These are phyloP conservation scores for Linhomoeus sp. DNA, from an alignment of 2,888 invertebrate species.

Conservation along the genomic window DNA sequence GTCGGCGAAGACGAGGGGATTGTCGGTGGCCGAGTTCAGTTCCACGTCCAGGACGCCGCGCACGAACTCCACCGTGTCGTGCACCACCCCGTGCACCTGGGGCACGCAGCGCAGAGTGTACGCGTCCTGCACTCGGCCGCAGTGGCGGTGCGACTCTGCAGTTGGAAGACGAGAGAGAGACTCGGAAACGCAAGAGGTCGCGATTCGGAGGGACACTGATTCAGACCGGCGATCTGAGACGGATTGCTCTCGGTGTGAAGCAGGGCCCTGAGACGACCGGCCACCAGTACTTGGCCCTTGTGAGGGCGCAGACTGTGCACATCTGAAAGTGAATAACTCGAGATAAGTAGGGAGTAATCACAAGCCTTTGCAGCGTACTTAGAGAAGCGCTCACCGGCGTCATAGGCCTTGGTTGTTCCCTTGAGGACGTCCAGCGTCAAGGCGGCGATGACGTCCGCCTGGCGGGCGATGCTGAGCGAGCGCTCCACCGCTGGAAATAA, in stretches of 20 bases:
- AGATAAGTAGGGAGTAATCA: too few relatives aligned
- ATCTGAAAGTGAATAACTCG: too few relatives aligned
- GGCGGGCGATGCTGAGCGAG: conserved; percentile 39
- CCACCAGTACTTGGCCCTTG: conserved; percentile 42
- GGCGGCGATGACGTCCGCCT: conserved; percentile 45
- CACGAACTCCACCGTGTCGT: conserved; percentile 45
- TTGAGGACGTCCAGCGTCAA: conserved; percentile 45
- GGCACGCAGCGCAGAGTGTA: conserved; percentile 47
- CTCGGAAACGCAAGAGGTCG: too few relatives aligned
- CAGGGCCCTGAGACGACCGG: conserved; percentile 39
- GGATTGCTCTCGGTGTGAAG: conserved; percentile 43
- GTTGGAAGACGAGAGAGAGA: too few relatives aligned
- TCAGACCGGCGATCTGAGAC: conserved; percentile 46
- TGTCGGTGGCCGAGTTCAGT: conserved; percentile 46
- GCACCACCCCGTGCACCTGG: conserved; percentile 44
- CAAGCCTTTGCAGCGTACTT: too few relatives aligned
- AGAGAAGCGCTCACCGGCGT: conserved; percentile 40
- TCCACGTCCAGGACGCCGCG: conserved; percentile 37
- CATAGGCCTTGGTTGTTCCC: conserved; percentile 44
- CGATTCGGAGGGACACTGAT: too few relatives aligned
- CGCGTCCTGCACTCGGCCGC: conserved; percentile 45
- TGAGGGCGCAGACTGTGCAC: conserved; percentile 44
- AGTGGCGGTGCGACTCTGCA: conserved; percentile 45
- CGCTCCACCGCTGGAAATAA: conserved; percentile 40
- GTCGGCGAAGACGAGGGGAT: conserved; percentile 41